These are phyloP conservation scores for Prunella himalayana DNA, from an alignment of 2,113 vertebrate genomes.

Conservation along the genomic window DNA sequence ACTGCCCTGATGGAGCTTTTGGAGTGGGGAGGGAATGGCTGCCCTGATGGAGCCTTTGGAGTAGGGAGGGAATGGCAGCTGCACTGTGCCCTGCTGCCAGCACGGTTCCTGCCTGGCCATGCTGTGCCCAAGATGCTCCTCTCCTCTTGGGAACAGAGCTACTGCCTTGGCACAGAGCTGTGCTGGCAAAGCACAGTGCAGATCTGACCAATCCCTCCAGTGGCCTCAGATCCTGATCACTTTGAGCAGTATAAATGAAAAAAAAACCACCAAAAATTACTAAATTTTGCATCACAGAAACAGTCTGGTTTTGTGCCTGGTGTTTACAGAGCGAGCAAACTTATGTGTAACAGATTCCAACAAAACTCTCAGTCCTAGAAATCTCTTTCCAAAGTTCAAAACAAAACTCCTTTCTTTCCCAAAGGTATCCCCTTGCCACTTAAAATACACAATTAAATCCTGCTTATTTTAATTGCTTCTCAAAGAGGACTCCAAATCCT, in stretches of 20 bases:
- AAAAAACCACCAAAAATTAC: neutral
- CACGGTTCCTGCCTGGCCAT: neutral
- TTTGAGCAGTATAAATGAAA: neutral
- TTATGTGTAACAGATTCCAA: rapidly evolving
- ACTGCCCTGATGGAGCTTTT: neutral
- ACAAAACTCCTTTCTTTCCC: neutral
- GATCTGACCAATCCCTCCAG: neutral
- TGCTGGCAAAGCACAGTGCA: rapidly evolving
- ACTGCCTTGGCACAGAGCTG: neutral
- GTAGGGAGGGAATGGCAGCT: neutral
- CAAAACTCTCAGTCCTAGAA: neutral
- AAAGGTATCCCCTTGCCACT: neutral
- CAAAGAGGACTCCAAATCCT: neutral
- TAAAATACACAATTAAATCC: neutral
- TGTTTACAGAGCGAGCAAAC: neutral
- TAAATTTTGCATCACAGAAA: neutral
- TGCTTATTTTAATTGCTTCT: neutral
- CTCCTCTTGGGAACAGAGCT: neutral
- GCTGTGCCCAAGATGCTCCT: neutral
- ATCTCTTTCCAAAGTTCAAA: neutral
- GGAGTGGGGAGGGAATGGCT: too few relatives aligned
- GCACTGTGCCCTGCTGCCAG: neutral
- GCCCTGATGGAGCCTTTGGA: neutral
- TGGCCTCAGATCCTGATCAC: rapidly evolving
- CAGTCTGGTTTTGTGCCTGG: neutral